Evolutionary conservation across 2,888 invertebrate species (phyloP).

Genomic region (Euclidia mi): DNA sequence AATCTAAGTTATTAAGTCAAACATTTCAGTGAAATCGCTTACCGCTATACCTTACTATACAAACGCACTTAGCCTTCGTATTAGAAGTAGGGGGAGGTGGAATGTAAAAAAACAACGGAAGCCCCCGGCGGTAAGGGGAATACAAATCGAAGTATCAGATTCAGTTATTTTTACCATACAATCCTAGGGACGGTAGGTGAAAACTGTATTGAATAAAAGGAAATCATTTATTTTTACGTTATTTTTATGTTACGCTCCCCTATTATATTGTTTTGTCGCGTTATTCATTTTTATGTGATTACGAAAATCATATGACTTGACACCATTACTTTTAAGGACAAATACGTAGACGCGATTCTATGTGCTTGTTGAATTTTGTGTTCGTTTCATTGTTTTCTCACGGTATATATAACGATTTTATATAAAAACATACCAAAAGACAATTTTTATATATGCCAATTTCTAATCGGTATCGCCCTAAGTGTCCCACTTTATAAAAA

Average conservation of each 20-base stretch:
- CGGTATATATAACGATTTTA: no score
- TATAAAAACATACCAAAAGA: no score
- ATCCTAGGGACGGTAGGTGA: constrained; percentile 51
- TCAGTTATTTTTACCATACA: constrained; percentile 57
- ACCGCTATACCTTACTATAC: constrained; percentile 29
- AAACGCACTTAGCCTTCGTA: constrained; percentile 19
- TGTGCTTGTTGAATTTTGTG: no score
- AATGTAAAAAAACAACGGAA: constrained; percentile 70
- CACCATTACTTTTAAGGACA: background rate
- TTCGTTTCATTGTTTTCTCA: no score
- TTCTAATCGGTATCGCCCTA: no score
- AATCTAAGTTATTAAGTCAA: background rate
- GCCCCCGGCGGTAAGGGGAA: constrained; percentile 66
- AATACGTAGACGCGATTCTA: no score
- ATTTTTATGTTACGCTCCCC: constrained; percentile 50
- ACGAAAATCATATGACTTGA: constrained; percentile 5
- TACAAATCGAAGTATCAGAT: constrained; percentile 73
- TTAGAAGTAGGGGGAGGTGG: constrained; percentile 56
- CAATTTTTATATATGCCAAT: no score
- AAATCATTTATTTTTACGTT: constrained; percentile 60
- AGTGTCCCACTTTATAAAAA: no score
- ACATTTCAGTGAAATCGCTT: background rate
- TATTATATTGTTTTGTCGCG: constrained; percentile 49
- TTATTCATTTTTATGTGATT: constrained; percentile 36
- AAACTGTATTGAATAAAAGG: constrained; percentile 58